Percentiles rank a stretch among this genome's conserved stretches.
Conservation (phyloP, 2,113 vertebrate genomes). For the Gnathonemus echidnorhynchus region DNA sequence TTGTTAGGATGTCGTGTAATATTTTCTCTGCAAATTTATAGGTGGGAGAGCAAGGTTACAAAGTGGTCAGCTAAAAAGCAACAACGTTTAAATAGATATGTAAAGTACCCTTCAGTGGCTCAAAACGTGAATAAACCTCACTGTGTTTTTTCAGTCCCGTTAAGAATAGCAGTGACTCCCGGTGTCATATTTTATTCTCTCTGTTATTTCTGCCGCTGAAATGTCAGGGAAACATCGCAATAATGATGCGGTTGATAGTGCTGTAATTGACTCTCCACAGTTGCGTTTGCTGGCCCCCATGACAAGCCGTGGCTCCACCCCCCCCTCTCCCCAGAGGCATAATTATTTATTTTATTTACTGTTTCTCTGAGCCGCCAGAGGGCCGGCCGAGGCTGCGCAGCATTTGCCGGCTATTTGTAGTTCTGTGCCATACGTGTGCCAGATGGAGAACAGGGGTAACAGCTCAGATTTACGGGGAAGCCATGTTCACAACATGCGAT, state of each 20-base stretch:
- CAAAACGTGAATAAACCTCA: neutral
- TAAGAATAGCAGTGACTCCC: neutral
- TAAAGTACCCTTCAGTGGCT: neutral
- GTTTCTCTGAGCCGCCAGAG: neutral
- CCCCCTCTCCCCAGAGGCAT: neutral
- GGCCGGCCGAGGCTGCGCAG: neutral
- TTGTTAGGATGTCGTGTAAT: neutral
- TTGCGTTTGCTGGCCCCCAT: neutral
- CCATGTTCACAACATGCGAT: neutral
- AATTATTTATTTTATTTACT: neutral
- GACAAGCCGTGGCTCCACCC: neutral
- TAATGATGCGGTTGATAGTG: conserved; percentile 10
- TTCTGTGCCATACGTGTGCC: neutral
- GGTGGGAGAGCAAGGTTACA: neutral
- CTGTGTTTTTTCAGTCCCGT: neutral
- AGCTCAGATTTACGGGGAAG: neutral
- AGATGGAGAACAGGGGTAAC: neutral
- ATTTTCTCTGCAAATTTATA: neutral
- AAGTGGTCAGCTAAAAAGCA: neutral
- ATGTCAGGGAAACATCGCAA: conserved; percentile 2
- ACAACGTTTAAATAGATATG: conserved; percentile 9
- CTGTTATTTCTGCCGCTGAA: conserved; percentile 11
- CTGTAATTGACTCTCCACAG: conserved; percentile 1
- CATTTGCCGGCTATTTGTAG: neutral
- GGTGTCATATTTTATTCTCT: neutral